phyloP scores from a whole-genome alignment of 2,797 vertebrate genomes.

The Oreochromis grahami region DNA sequence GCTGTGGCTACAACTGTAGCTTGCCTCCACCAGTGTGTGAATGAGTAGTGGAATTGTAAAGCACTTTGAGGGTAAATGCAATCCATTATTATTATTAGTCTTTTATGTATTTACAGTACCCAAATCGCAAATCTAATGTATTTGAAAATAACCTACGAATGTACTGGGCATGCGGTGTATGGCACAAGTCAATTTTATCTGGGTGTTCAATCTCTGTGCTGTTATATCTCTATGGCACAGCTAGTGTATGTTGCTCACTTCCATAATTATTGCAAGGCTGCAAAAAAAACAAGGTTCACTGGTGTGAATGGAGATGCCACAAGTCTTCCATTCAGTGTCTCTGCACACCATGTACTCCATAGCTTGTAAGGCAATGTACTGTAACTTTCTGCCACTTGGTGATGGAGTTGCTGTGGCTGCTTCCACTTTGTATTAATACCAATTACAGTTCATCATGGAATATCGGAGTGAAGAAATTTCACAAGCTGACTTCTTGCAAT shows the following conservation, averaged over 20 bases:
- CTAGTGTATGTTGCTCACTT: neutral
- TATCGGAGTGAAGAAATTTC: neutral
- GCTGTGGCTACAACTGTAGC: neutral
- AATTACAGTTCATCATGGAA: neutral
- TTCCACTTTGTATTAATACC: neutral
- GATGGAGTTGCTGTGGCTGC: fast-evolving
- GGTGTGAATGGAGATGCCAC: neutral
- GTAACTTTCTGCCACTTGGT: neutral
- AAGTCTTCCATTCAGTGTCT: neutral
- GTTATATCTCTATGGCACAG: neutral
- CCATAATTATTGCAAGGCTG: neutral
- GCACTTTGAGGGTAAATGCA: too few species aligned
- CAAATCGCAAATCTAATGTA: neutral
- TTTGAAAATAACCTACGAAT: neutral
- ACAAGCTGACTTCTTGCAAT: neutral
- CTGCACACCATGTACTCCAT: neutral
- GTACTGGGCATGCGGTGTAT: neutral
- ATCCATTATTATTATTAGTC: too few species aligned
- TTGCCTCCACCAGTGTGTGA: neutral
- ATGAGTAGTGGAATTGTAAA: too few species aligned
- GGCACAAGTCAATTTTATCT: neutral
- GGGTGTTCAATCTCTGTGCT: neutral
- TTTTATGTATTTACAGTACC: neutral
- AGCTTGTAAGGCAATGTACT: neutral
- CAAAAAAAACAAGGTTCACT: neutral